Conservation (phyloP, 2,888 invertebrate genomes). For the Drepanosiphum platanoidis region DNA sequence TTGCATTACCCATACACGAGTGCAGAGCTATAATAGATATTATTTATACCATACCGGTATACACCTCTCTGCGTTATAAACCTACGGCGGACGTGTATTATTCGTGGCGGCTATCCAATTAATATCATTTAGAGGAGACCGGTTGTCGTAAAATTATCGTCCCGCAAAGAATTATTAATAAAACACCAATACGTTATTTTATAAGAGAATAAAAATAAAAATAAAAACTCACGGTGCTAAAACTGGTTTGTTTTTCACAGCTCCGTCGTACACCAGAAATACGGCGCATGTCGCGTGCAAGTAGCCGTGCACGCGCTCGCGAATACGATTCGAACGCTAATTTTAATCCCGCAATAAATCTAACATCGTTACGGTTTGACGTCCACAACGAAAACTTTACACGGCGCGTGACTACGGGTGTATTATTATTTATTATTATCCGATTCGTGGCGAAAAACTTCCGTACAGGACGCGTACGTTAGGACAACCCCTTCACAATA, state of each 20-base stretch:
- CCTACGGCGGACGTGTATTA: neutral
- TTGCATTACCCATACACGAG: neutral
- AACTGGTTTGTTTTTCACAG: conserved; percentile 57
- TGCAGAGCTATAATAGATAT: conserved; percentile 13
- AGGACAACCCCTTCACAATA: too few species aligned
- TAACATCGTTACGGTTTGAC: neutral
- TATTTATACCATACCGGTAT: neutral
- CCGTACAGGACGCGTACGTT: too few species aligned
- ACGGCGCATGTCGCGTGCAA: neutral
- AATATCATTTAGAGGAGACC: conserved; percentile 48
- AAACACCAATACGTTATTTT: conserved; percentile 26
- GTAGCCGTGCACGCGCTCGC: neutral
- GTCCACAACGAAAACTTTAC: too few species aligned
- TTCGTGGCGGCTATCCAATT: conserved; percentile 43
- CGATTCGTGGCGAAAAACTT: too few species aligned
- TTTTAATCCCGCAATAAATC: neutral
- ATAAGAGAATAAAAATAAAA: conserved; percentile 4
- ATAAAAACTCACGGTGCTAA: neutral
- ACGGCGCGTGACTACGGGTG: too few species aligned
- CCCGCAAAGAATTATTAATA: conserved; percentile 37
- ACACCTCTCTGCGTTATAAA: neutral
- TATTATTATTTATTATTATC: too few species aligned
- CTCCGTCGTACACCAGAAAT: neutral
- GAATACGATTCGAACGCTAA: neutral
- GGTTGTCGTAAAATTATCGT: conserved; percentile 47